Base-by-base conservation (phyloP, 1,140 invertebrate species). In the Drosophila varians region DNA sequence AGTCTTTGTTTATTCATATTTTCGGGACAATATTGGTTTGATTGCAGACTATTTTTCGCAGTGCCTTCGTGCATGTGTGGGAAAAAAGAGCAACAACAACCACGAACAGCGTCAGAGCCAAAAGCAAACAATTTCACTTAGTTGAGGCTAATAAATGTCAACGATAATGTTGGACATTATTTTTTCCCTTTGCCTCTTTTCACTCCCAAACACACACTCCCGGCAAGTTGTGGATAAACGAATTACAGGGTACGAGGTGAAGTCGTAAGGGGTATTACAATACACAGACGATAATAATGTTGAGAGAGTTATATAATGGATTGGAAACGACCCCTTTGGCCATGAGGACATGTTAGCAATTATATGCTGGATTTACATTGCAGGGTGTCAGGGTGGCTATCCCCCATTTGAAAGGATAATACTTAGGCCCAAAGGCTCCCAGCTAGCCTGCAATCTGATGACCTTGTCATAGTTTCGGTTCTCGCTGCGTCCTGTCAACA, bases 121-220 rank as follows among this genome's bases (percentile, higher is more conserved):
- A 76, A 69, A 69, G 66, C 72, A 75, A 83, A 74, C 65, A 77
- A 73, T 71, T 75, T 84, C 79, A 79, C 79, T 84, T 84, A 79
- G 79, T 75, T 76, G 66, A 42, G 65, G 54, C 79, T 84, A 84
- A 84, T 84, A 84, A 84, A 84, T 84, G 79, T 84, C 79, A 84
- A 84, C 72, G 79, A 84, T 84, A 84, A 84, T 84, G 79, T 84
- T 78, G 53, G 61, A 84, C 79, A 84, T 84, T 84, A 78, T 75
- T 74, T 74, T 72, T 74, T 65, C 56, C 49, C 19, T 43, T 55
- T 31, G 28, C 28, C 16, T 34, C 18, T 52, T 51, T 48, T 25
- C 16, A 36, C 7, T n/a, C 4, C 19, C 14, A 31, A 38, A 38
- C 26, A n/a, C 38, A 58, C 46, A 62, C 21, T 14, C 28, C 28